Evolutionary conservation across 2,797 vertebrate species (phyloP), one percentile per base, ranked within the genome.

Genomic region (Alauda arvensis): DNA sequence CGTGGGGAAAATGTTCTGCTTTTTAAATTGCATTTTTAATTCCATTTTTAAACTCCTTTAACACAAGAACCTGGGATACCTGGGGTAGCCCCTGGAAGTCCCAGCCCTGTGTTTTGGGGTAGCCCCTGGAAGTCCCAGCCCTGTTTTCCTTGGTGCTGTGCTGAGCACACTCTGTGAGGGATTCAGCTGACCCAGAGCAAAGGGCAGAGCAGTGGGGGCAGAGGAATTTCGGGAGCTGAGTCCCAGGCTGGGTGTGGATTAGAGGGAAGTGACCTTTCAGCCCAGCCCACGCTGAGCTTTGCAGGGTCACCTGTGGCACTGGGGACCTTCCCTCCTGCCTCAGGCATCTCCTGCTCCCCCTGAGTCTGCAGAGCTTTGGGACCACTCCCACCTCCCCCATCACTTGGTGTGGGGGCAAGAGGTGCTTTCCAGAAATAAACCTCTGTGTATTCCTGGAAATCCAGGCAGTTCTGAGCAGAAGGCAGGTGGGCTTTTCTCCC

Each of bases 401-500:
- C 3, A 0, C 66, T 60, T 4, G n/a, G 7, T 14, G 1, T 2
- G 33, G 18, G 59, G 77, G 67, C 24, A n/a, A 4, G 43, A 28
- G 71, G 17, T 55, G 55, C 42, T 51, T 67, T 42, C 65, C 68
- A 83, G 70, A 55, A 76, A 39, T 20, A 48, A 77, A 61, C 24
- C 33, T 3, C 6, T 3, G 65, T 1, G 0, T 11, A 1, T 39
- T 14, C 42, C 84, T 69, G 42, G 26, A 31, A 49, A 33, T 25
- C 14, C 72, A 57, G 55, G 2, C 62, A 51, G 57, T 4, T 61
- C 34, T 39, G 65, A 49, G 31, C 77, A 76, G 75, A 17, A 74
- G 63, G 82, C 87, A 90, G 84, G 82, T 88, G 94, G 91, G 83
- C 59, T 87, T 75, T 43, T 43, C 51, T 55, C 33, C 31, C 0